A percentile compares a stretch with the other conserved stretches of the same genome.
These are phyloP conservation scores for Aradus depressus DNA, from an alignment of 2,888 invertebrate species.

Conservation along the genomic window DNA sequence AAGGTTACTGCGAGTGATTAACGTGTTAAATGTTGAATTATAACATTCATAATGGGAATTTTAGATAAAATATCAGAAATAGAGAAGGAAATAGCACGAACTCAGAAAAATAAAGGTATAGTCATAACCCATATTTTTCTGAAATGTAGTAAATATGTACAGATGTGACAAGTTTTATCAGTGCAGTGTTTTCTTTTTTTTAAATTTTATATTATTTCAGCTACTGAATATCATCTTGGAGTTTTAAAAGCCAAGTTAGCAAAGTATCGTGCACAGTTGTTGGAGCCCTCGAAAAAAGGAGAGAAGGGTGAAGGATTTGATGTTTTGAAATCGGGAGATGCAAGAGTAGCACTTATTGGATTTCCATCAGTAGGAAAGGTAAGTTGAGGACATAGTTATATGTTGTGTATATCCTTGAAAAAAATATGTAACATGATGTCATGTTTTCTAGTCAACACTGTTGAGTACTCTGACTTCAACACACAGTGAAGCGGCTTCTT, in stretches of 20 bases:
- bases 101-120: slow-evolving; percentile 97
- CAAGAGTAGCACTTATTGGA: slow-evolving; percentile 91
- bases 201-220: slow-evolving; percentile 42
- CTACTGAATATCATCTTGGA: slow-evolving; percentile 98
- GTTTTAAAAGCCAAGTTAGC: slow-evolving; percentile 93
- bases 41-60: slow-evolving; percentile 69
- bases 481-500: slow-evolving; percentile 91
- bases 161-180: too few relatives aligned
- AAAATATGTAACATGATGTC: neutral
- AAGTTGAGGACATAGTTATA: slow-evolving; percentile 30
- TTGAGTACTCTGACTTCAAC: slow-evolving; percentile 91
- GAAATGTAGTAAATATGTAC: too few relatives aligned
- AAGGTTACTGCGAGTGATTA: too few relatives aligned
- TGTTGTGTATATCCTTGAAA: neutral
- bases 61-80: slow-evolving; percentile 98
- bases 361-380: slow-evolving; percentile 98
- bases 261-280: slow-evolving; percentile 83
- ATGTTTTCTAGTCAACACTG: slow-evolving; percentile 67
- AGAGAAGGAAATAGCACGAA: slow-evolving; percentile 93
- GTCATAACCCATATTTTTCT: too few relatives aligned
- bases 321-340: slow-evolving; percentile 98
- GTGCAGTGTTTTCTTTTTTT: neutral
- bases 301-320: slow-evolving; percentile 98
- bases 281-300: slow-evolving; percentile 88
- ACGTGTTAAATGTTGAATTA: neutral